phyloP scores from a whole-genome alignment of 2,888 invertebrate species.

The Hypomecis punctinalis region DNA sequence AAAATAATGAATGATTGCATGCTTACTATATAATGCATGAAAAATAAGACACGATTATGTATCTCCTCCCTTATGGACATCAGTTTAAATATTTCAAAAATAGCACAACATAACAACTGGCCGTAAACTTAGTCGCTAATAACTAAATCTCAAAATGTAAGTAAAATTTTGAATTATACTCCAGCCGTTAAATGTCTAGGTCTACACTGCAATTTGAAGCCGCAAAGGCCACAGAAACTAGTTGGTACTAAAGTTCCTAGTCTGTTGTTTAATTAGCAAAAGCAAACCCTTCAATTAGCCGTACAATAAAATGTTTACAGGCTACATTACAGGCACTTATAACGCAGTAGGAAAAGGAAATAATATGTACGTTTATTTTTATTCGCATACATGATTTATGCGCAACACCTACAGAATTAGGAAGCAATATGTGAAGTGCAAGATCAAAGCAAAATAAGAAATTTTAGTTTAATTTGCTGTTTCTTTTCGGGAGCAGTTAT shows the following conservation, averaged over 20 bases:
- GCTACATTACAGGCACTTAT: constrained; percentile 45
- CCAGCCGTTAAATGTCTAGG: not conserved
- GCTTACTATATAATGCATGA: no score
- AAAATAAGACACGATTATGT: no score
- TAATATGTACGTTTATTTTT: constrained; percentile 1
- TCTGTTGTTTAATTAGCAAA: constrained; percentile 36
- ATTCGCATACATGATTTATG: constrained; percentile 1
- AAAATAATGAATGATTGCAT: no score
- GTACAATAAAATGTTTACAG: constrained; percentile 55
- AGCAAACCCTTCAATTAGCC: constrained; percentile 44
- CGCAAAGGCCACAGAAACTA: not conserved
- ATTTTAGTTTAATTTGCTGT: no score
- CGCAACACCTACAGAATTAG: not conserved
- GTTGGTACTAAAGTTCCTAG: constrained; percentile 12
- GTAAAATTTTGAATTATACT: not conserved
- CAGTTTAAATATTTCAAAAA: no score
- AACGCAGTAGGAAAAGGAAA: constrained; percentile 17
- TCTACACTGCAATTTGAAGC: constrained; percentile 6
- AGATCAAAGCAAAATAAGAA: no score
- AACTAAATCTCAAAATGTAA: no score
- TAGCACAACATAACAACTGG: no score
- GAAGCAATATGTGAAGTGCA: not conserved
- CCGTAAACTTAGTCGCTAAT: no score
- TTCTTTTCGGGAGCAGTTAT: no score
- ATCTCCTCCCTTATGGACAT: no score